These are phyloP conservation scores for Coreoperca whiteheadi DNA, from an alignment of 2,113 vertebrate genomes.

Conservation along the genomic window DNA sequence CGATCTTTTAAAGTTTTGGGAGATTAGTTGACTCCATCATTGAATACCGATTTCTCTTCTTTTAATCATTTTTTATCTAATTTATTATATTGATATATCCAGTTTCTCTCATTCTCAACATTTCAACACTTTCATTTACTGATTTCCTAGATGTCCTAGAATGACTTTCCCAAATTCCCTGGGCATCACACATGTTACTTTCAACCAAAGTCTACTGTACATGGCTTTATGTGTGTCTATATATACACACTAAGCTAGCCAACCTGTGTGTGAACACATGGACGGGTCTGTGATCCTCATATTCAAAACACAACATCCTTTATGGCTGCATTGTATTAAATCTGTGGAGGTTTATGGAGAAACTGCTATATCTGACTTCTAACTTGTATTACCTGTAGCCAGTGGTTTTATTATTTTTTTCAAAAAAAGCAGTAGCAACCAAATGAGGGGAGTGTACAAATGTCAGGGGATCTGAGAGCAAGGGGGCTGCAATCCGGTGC, in stretches of 20 bases:
- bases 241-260: background rate
- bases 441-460: slow-evolving; percentile 41
- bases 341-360: background rate
- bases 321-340: background rate
- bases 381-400: background rate
- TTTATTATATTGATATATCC: slow-evolving; percentile 17
- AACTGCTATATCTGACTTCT: background rate
- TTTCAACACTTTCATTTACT: slow-evolving; percentile 31
- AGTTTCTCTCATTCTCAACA: slow-evolving; percentile 1
- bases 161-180: slow-evolving; percentile 25
- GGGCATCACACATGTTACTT: background rate
- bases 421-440: slow-evolving; percentile 17
- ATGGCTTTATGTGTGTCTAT: too few relatives aligned
- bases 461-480: slow-evolving; percentile 54
- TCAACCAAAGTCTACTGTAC: background rate
- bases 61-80: slow-evolving; percentile 15
- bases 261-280: background rate
- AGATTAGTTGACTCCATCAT: background rate
- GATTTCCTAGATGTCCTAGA: slow-evolving; percentile 10
- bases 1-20: background rate
- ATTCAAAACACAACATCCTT: background rate
- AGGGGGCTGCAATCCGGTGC: slow-evolving; percentile 54
- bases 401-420: background rate
- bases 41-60: background rate
- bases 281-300: background rate